Evolutionary conservation across 2,113 vertebrate genomes (phyloP).

Genomic region (Kobus ellipsiprymnus): DNA sequence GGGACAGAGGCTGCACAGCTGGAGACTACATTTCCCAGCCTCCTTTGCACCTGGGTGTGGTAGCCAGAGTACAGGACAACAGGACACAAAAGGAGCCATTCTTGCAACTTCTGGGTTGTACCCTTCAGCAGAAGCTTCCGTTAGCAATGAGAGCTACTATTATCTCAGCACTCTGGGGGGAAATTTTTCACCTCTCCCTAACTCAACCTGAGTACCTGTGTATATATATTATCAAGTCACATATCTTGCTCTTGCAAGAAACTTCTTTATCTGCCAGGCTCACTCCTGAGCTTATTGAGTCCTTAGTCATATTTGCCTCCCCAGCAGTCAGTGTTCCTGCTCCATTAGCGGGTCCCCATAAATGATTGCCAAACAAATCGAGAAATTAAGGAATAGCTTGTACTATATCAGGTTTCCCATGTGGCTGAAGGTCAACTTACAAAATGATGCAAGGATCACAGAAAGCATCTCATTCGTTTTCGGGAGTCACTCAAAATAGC

Average conservation of each 20-base stretch:
- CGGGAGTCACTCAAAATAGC: background rate
- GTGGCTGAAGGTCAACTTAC: background rate
- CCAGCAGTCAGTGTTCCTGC: background rate
- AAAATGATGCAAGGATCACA: background rate
- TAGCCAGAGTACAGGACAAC: background rate
- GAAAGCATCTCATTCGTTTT: background rate
- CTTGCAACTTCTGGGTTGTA: background rate
- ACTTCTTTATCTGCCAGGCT: background rate
- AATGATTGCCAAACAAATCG: background rate
- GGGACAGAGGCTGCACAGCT: background rate
- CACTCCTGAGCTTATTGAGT: background rate
- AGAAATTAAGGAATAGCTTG: background rate
- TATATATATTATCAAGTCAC: background rate
- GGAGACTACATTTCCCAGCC: background rate
- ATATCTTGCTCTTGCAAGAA: background rate
- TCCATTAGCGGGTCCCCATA: background rate
- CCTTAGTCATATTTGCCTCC: background rate
- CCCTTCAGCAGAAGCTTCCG: background rate
- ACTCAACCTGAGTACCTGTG: background rate
- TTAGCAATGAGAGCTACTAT: background rate
- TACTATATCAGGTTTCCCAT: background rate
- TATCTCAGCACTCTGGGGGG: background rate
- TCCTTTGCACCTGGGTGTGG: background rate
- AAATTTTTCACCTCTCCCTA: background rate
- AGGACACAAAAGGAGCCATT: background rate